phyloP scores from a whole-genome alignment of 2,113 vertebrate genomes.

The Brachyhypopomus gauderio region DNA sequence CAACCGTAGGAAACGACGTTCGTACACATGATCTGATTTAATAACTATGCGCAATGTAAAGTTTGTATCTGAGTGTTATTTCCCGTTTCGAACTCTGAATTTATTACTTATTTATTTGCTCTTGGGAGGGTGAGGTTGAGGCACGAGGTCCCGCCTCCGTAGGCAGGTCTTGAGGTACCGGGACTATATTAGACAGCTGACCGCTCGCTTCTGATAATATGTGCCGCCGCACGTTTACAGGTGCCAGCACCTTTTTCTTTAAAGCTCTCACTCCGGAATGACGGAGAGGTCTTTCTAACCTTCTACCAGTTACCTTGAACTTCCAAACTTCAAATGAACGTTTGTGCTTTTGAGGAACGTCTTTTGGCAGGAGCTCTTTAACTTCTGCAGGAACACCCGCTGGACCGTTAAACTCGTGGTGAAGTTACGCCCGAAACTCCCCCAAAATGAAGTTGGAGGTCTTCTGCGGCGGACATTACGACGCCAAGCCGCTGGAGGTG shows the following conservation, averaged over 20 bases:
- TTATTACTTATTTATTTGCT: constrained; percentile 15
- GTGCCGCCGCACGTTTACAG: constrained; percentile 29
- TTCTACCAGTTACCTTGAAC: too few species aligned
- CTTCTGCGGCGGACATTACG: constrained; percentile 71
- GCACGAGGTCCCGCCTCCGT: constrained; percentile 63
- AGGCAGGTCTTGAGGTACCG: constrained; percentile 71
- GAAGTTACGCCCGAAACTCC: too few species aligned
- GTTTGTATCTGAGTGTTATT: background rate
- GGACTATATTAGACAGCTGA: constrained; percentile 66
- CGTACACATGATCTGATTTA: background rate
- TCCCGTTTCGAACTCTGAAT: background rate
- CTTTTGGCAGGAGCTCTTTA: too few species aligned
- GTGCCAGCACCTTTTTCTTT: constrained; percentile 26
- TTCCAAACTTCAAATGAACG: too few species aligned
- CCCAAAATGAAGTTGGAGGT: constrained; percentile 85
- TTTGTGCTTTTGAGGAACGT: too few species aligned
- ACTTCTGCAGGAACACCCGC: too few species aligned
- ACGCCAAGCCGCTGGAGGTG: constrained; percentile 68
- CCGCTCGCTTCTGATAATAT: constrained; percentile 11
- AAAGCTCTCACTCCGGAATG: too few species aligned
- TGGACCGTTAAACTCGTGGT: too few species aligned
- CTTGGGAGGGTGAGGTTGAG: constrained; percentile 29
- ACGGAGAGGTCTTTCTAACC: too few species aligned
- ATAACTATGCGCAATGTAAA: too few species aligned
- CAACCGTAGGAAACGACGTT: background rate